Evolutionary conservation across 2,113 vertebrate genomes (phyloP).

Genomic region (Hemiscyllium ocellatum): DNA sequence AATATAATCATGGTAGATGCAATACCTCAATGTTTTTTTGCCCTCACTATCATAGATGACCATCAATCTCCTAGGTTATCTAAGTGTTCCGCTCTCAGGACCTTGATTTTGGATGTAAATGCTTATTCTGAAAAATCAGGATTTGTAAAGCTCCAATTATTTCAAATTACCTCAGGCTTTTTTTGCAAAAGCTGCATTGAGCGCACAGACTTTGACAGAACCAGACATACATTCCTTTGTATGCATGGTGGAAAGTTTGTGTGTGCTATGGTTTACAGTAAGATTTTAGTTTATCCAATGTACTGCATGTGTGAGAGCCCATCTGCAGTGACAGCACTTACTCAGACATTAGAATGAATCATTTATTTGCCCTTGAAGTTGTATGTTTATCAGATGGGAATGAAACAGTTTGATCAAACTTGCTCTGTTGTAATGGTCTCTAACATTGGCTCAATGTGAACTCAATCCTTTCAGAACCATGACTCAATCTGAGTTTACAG

Average conservation of each 20-base stretch:
- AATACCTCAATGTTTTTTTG: too few species aligned
- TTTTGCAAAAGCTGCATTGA: not conserved
- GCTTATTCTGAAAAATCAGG: not conserved
- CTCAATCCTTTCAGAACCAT: not conserved
- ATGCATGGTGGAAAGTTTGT: not conserved
- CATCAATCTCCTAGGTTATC: not conserved
- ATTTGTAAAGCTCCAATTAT: not conserved
- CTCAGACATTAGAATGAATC: not conserved
- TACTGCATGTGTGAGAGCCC: not conserved
- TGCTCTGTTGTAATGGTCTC: not conserved
- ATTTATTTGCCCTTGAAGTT: constrained; percentile 15
- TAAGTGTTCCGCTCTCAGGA: not conserved
- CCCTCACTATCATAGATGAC: not conserved
- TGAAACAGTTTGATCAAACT: not conserved
- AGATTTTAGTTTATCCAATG: not conserved
- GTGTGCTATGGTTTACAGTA: not conserved
- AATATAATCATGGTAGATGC: too few species aligned
- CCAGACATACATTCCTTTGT: not conserved
- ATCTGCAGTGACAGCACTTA: not conserved
- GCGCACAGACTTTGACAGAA: not conserved
- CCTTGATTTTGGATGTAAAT: not conserved
- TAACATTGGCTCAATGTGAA: not conserved
- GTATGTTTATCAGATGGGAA: not conserved
- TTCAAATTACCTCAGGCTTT: not conserved
- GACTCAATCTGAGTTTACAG: not conserved